Evolutionary conservation across 1,140 invertebrate genomes (phyloP), one percentile per base, ranked within the genome.

Genomic region (Hydropsyche tenuis): DNA sequence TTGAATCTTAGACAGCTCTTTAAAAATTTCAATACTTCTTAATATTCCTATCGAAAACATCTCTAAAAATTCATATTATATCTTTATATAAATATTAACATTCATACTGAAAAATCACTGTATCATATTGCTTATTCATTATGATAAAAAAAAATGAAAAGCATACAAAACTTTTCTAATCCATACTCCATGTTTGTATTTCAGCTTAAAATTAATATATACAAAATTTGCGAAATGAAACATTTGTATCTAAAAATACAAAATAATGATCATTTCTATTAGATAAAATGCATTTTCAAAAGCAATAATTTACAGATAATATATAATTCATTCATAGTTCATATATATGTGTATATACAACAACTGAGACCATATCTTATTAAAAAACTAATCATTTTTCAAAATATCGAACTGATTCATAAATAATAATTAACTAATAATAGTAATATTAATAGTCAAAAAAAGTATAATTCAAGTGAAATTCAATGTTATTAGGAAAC

Each of bases 361-460:
- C 12, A 60, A 60, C 48, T 60, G 56, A 60, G 56, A 60, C 56
- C 56, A 60, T 60, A 60, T 60, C 12, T 60, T 14, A 60, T 60
- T 25, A 60, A 3, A 37, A 60, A 25, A 12, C 23, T 25, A 60
- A 60, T 60, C n/a, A 60, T 25, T 60, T 60, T 60, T 53, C 56
- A 60, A 23, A 22, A 12, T 60, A 60, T 25, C 56, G 25, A 60
- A 60, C 0, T 60, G 9, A 23, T 25, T 60, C 7, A 23, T 11
- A 37, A 9, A 37, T 9, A 37, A 4, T 37, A 4, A 9, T 37
- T 4, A 37, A 4, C 9, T 37, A 60, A 60, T 12, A 12, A 60
- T 4, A 9, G 11, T 27, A 25, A 60, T 23, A 22, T 53, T 20
- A 53, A 14, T 53, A 53, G 18, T n/a, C 51, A 53, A 53, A 53